Base-by-base conservation (phyloP, 1,140 invertebrate species). In the Micrasema minimum region DNA sequence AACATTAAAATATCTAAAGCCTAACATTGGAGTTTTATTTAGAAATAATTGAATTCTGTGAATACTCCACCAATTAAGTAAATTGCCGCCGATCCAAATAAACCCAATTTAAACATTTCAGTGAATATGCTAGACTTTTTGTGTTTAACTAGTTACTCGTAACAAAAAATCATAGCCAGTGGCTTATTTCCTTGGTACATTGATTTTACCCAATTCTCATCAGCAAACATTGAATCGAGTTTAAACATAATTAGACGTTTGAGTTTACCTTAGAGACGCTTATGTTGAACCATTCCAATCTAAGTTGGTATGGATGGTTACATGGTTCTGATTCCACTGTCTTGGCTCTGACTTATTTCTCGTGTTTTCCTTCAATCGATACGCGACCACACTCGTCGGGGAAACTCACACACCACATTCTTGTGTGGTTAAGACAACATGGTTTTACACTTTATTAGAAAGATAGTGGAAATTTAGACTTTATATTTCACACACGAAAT, bases 231-330 rank as follows among this genome's bases (percentile, higher is more conserved):
- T 2, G 50, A 35, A 22, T 41, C 20, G 43, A 48, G 61, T 48
- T 64, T 64, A 46, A 64, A 64, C 61, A 48, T 64, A 46, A 64
- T 64, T 48, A 64, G 35, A 48, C 61, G 41, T 31, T 26, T 16
- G 43, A 64, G 61, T 64, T 64, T 64, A 64, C 61, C 43, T 64
- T n/a, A 46, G 61, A 64, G 61, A 46, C 11, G 61, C 41, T 46
- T 64, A 31, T 64, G 61, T 64, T 26, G 43, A 46, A 46, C 20
- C 61, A 22, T 46, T 48, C 23, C 41, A 64, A 64, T 64, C 43
- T 35, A 48, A 43, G 10, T 23, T n/a, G 14, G 57, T 9, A 61
- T n/a, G 7, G 26, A 31, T 31, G 7, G 26, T 31, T 31, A 31
- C 26, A 31, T 2, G 26, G 26, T 31, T 31, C 7, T 31, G 26